Base-by-base conservation (phyloP, 2,888 invertebrate genomes). In the Dorcus hopei region DNA sequence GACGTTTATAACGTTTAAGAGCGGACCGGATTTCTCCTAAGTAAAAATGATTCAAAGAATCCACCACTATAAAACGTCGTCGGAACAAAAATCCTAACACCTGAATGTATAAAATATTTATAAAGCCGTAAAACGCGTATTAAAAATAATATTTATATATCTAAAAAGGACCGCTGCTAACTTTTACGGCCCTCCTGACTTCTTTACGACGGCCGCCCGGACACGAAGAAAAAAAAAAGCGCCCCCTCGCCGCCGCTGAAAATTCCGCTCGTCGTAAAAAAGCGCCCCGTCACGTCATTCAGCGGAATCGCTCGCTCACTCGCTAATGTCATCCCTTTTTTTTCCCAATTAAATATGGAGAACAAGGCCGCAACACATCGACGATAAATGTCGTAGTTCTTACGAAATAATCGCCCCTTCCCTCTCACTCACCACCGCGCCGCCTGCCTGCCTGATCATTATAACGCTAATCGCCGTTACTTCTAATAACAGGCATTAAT, bases 91-190 rank as follows among this genome's bases (percentile, higher is more conserved):
- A 74, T 76, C 76, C 77, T 78, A 77, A 78, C 78, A 78, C 78
- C 78, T 78, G 78, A 78, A 78, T 73, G 72, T 77, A 77, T 77
- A 77, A 78, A 78, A 78, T 77, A 78, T 78, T 77, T 78, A 79
- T 79, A 77, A 77, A 77, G 76, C 72, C 78, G 77, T 79, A 78
- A 79, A 79, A 77, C 70, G 73, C 74, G 76, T 77, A 79, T 79
- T 79, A 79, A 79, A 79, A 79, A 79, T 78, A 78, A 78, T 79
- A 78, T 79, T 79, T 79, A 79, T 79, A 77, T 77, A 75, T 75
- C 74, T 75, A 74, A 74, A 77, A 77, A 77, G 74, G 74, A 67
- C 73, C 75, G 77, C 74, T 71, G 70, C 70, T 68, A 69, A 71
- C 66, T 76, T 78, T 78, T 76, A 78, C 75, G 74, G 75, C 74